Percentiles rank a stretch among this genome's conserved stretches.
Conservation (phyloP, 2,113 vertebrate species). For the Poecile atricapillus region DNA sequence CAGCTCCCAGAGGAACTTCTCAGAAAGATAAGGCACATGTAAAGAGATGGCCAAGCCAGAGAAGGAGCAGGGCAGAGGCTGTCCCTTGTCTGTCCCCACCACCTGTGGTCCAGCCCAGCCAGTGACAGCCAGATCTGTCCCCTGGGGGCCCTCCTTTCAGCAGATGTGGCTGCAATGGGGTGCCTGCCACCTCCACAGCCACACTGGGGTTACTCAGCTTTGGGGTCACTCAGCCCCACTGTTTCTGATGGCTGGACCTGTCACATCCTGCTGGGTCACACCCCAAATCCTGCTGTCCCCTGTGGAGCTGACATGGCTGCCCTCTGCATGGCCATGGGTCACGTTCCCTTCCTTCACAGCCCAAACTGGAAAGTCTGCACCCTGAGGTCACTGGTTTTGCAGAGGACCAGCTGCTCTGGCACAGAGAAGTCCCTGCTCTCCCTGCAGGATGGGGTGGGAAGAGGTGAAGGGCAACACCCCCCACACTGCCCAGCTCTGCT, state of each 20-base stretch:
- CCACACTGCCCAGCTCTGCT: neutral
- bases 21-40: neutral
- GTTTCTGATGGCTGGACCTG: neutral
- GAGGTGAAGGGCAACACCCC: neutral
- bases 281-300: accelerated
- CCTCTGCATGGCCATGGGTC: neutral
- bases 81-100: neutral
- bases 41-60: neutral
- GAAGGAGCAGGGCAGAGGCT: neutral
- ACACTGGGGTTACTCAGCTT: neutral
- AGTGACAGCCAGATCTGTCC: neutral
- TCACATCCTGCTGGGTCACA: accelerated
- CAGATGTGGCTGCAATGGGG: neutral
- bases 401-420: neutral
- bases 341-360: neutral
- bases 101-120: neutral
- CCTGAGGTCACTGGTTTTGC: neutral
- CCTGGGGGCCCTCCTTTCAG: neutral
- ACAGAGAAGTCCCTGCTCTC: neutral
- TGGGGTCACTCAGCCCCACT: neutral
- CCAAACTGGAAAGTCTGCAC: neutral
- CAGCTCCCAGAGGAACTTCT: neutral
- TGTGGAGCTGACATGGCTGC: neutral
- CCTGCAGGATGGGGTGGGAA: accelerated
- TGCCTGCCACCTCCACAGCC: neutral